Base-by-base conservation (phyloP, 35 echinoderm and acorn worm species). In the Hemicentrotus pulcherrimus region DNA sequence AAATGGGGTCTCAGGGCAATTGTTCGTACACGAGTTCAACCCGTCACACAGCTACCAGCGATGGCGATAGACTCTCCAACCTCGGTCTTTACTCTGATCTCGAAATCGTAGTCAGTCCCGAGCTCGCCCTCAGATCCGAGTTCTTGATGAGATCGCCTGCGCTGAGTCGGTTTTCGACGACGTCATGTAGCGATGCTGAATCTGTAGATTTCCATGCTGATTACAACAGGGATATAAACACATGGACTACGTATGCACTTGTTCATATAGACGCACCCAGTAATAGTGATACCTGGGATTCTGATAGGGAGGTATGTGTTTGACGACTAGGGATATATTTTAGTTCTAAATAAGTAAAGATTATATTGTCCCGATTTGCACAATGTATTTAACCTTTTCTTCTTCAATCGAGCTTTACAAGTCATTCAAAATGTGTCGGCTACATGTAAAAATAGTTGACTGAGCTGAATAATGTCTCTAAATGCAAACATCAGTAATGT, bases 161-260 rank as follows among this genome's bases (percentile, higher is more conserved):
- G 0, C 10, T 92, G 47, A 95, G 90, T 41, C 88, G 95, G 50
- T 55, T 32, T n/a, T 95, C 95, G 22, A 94, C 86, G 24, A 92
- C 96, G 4, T 96, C 96, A 4, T 94, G 96, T 91, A 89, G 96
- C 32, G 96, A 96, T 41, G 88, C 59, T 15, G 71, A 94, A 48
- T 96, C 92, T 28, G 59, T 33, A 28, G 96, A 96, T 16, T 96
- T 96, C 61, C 96, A 96, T 48, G 96, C 96, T 24, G 86, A 96
- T 65, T 96, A 96, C 50, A 96, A 96, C 55, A 85, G 87, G 9
- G 96, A 96, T 86, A 95, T 96, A 15, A 96, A 96, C 46, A 96
- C 96, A 1, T 96, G 96, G 96, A 96, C 96, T 46, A 96, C 96
- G 18, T 96, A 96, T 61, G 96, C 96, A 28, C 88, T 96, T 86